These are phyloP conservation scores for Dicyrtoma fusca DNA, from an alignment of 2,888 invertebrate species.

Conservation along the genomic window DNA sequence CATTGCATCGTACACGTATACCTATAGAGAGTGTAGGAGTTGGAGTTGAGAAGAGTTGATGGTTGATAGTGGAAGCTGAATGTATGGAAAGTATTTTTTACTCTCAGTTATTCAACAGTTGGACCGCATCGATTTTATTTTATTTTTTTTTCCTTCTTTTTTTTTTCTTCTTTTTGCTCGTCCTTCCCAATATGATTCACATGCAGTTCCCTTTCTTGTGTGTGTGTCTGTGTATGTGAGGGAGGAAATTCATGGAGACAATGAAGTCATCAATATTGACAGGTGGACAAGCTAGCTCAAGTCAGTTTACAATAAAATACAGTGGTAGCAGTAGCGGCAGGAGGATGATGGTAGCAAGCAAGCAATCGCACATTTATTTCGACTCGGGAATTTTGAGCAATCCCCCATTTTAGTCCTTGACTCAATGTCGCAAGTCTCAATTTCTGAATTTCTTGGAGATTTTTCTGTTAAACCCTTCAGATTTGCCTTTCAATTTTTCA, in stretches of 20 bases:
- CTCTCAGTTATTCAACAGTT: constrained; percentile 41
- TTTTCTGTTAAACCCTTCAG: no score
- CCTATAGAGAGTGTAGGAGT: not conserved
- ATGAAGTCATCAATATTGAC: constrained; percentile 34
- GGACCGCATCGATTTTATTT: constrained; percentile 41
- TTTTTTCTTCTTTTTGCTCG: constrained; percentile 3
- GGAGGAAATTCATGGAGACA: constrained; percentile 12
- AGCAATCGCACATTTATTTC: no score
- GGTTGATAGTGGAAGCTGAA: not conserved
- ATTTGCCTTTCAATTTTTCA: no score
- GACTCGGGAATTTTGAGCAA: no score
- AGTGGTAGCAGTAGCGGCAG: no score
- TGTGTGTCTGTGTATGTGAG: no score
- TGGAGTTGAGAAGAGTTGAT: not conserved
- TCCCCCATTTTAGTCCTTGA: no score
- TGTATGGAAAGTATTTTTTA: constrained; percentile 36
- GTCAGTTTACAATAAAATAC: no score
- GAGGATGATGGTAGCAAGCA: no score
- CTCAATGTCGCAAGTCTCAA: no score
- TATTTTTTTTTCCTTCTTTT: constrained; percentile 20
- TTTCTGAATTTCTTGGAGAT: no score
- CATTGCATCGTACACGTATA: constrained; percentile 1
- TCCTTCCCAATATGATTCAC: constrained; percentile 15
- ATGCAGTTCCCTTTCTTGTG: constrained; percentile 6
- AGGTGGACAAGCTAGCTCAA: constrained; percentile 15